Base-by-base conservation (phyloP, 2,797 vertebrate species). In the Liparis tanakae region DNA sequence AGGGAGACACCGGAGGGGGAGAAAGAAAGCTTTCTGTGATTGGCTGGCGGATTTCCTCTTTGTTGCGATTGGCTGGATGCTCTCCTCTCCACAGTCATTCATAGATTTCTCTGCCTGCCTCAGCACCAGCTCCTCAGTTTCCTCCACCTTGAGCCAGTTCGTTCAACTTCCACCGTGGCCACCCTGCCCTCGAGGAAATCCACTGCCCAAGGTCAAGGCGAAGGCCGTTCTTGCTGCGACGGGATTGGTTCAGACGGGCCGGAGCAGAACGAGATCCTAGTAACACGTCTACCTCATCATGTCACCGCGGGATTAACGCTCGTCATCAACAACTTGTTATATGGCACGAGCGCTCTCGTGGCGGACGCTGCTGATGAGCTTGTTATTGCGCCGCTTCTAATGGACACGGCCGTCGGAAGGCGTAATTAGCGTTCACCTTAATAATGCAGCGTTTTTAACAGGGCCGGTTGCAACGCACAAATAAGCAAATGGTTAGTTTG, bases 91-190 rank as follows among this genome's bases (percentile, higher is more conserved):
- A 70, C 91, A 90, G 91, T 94, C 95, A 95, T 95, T 95, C 95
- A 96, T 95, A 94, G 87, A 93, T 94, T 94, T 92, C 82, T 81
- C 78, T 88, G 88, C 87, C 89, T 90, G 90, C 80, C 87, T 92
- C 88, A 89, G 91, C 89, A 90, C 67, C 71, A 79, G 80, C 67
- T 76, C 58, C 83, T 43, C 67, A 20, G 68, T 78, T 86, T 81
- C 80, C 79, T 89, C 80, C 83, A 70, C 84, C 82, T 81, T 75
- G 77, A 78, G 85, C 80, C 81, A 18, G 81, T 87, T 83, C 46
- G 85, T 79, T 86, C 81, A 88, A 85, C 85, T 88, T 87, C 64
- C 83, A 86, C 62, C 82, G 88, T 85, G 82, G 82, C 87, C 85
- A 69, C 86, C 88, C 87, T 92, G 88, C 90, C 91, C 93, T 91